Conservation (phyloP, 2,797 vertebrate genomes). For the Enteromius paludinosus region DNA sequence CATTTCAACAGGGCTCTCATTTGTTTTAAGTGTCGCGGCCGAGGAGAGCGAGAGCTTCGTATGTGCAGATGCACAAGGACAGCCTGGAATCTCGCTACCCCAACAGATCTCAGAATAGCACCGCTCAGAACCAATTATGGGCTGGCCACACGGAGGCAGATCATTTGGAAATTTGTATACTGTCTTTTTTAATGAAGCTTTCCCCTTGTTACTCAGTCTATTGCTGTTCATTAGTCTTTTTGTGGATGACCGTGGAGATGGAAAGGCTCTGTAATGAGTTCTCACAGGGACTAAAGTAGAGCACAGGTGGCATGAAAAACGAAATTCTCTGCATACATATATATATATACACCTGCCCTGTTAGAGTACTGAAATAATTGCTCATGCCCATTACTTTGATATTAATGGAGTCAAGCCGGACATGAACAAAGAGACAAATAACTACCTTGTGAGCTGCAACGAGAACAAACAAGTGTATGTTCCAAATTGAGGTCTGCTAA, state of each 20-base stretch:
- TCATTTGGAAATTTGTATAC: constrained; percentile 70
- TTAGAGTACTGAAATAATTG: constrained; percentile 65
- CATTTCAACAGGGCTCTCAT: constrained; percentile 43
- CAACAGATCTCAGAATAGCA: constrained; percentile 50
- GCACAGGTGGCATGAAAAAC: constrained; percentile 62
- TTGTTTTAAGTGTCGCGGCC: constrained; percentile 30
- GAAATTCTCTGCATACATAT: constrained; percentile 38
- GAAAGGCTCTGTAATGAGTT: constrained; percentile 69
- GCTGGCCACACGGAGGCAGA: constrained; percentile 65
- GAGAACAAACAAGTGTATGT: constrained; percentile 69
- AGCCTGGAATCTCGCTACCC: constrained; percentile 41
- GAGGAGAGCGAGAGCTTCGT: constrained; percentile 49
- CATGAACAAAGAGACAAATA: constrained; percentile 68
- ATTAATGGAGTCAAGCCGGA: constrained; percentile 72
- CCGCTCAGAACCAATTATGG: constrained; percentile 72
- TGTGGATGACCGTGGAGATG: constrained; percentile 63
- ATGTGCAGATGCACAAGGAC: constrained; percentile 8
- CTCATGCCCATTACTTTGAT: constrained; percentile 70
- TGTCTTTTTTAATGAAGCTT: constrained; percentile 78
- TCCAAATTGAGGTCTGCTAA: constrained; percentile 73
- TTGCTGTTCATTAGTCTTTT: constrained; percentile 73
- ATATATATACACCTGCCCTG: constrained; percentile 14
- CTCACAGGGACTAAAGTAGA: constrained; percentile 65
- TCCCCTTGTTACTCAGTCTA: constrained; percentile 70
- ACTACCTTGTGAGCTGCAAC: constrained; percentile 56